A percentile compares a stretch with the other conserved stretches of the same genome.
phyloP scores from a whole-genome alignment of 2,888 invertebrate species.

The Aleiodes testaceus region DNA sequence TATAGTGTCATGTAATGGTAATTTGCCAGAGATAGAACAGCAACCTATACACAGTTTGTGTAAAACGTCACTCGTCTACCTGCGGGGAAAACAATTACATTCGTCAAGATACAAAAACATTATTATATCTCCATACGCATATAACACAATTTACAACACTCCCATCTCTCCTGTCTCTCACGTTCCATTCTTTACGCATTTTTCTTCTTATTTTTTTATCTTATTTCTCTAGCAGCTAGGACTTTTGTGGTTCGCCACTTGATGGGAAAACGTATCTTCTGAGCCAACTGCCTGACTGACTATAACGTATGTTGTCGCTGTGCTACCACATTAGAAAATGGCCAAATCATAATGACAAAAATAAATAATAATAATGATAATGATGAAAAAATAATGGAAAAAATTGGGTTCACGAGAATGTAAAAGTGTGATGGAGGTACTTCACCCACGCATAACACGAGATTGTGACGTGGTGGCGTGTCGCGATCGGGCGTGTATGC shows the following conservation, averaged over 20 bases:
- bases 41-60: too few species aligned
- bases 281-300: too few species aligned
- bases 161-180: constrained; percentile 43
- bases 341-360: constrained; percentile 17
- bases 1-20: neutral
- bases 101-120: constrained; percentile 58
- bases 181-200: constrained; percentile 21
- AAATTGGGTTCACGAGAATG: neutral
- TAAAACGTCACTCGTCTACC: constrained; percentile 24
- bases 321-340: neutral
- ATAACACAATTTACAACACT: constrained; percentile 62
- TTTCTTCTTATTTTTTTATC: constrained; percentile 20
- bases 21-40: too few species aligned
- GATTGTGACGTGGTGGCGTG: constrained; percentile 54
- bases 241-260: constrained; percentile 66
- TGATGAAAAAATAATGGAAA: neutral
- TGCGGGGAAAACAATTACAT: constrained; percentile 65
- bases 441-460: constrained; percentile 34
- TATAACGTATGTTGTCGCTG: constrained; percentile 9
- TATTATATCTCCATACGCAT: constrained; percentile 56
- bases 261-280: constrained; percentile 61
- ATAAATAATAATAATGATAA: neutral
- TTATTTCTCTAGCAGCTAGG: constrained; percentile 13
- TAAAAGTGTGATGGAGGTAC: constrained; percentile 38
- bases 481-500: constrained; percentile 67